Percentiles rank a stretch among this genome's conserved stretches.
Conservation (phyloP, 2,797 vertebrate species). For the Semotilus atromaculatus region DNA sequence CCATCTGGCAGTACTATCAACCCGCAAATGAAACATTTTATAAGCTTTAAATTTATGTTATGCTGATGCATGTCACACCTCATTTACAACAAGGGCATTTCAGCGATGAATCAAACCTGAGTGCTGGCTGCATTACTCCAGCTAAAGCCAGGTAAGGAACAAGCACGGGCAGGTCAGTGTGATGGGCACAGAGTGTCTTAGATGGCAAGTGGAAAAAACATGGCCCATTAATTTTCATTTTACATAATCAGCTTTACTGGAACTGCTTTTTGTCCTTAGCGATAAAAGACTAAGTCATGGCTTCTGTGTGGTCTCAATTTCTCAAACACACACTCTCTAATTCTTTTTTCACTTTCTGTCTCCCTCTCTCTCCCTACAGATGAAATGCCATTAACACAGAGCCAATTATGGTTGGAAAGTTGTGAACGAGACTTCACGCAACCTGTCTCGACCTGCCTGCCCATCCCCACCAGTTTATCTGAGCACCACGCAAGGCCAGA, state of each 20-base stretch:
- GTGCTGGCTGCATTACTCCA: slow-evolving; percentile 61
- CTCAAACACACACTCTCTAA: slow-evolving; percentile 50
- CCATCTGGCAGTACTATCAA: slow-evolving; percentile 39
- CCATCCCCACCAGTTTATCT: slow-evolving; percentile 44
- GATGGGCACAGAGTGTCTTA: slow-evolving; percentile 52
- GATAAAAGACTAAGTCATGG: slow-evolving; percentile 76
- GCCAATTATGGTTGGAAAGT: slow-evolving; percentile 72
- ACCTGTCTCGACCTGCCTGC: slow-evolving; percentile 73
- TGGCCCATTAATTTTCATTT: slow-evolving; percentile 78
- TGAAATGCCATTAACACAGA: slow-evolving; percentile 58
- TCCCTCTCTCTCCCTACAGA: slow-evolving; percentile 55
- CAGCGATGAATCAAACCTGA: slow-evolving; percentile 67
- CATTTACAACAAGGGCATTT: slow-evolving; percentile 71
- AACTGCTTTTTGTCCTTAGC: slow-evolving; percentile 76
- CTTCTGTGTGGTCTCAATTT: slow-evolving; percentile 57
- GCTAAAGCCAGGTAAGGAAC: slow-evolving; percentile 43
- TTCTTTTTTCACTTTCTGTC: slow-evolving; percentile 53
- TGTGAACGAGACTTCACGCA: slow-evolving; percentile 64
- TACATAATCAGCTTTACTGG: slow-evolving; percentile 67
- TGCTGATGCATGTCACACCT: slow-evolving; percentile 65
- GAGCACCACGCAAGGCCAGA: neutral
- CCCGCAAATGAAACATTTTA: slow-evolving; percentile 37
- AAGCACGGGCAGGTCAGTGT: slow-evolving; percentile 18
- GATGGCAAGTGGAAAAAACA: slow-evolving; percentile 62
- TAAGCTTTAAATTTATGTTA: slow-evolving; percentile 51